Percentiles rank a stretch among this genome's conserved stretches.
Conservation (phyloP, 2,888 invertebrate genomes). For the Chalcosyrphus nemorum region DNA sequence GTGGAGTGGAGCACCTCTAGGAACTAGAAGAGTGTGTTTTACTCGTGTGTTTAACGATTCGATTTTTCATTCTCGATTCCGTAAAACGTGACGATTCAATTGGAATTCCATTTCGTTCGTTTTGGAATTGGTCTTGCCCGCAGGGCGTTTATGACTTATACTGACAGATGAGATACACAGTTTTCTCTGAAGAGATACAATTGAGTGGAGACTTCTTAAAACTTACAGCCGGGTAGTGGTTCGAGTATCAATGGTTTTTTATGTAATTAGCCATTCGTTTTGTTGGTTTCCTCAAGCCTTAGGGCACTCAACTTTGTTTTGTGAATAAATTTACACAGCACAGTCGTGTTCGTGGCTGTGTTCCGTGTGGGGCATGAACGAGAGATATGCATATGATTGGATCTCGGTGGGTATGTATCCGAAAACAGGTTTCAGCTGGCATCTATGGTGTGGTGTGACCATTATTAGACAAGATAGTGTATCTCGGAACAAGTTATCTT, state of each 20-base stretch:
- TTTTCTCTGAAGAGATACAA: slow-evolving; percentile 2
- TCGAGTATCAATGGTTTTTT: slow-evolving; percentile 16
- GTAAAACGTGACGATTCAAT: slow-evolving; percentile 58
- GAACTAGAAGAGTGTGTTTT: background rate
- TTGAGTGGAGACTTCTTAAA: slow-evolving; percentile 15
- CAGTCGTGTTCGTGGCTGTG: background rate
- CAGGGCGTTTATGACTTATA: slow-evolving; percentile 4
- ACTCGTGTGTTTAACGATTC: slow-evolving; percentile 10
- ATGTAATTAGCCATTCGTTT: slow-evolving; percentile 43
- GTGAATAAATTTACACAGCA: too few species aligned
- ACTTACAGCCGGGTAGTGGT: slow-evolving; percentile 28
- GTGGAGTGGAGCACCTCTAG: background rate
- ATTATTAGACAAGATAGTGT: slow-evolving; percentile 43
- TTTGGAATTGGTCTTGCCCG: slow-evolving; percentile 15
- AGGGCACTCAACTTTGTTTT: slow-evolving; percentile 51
- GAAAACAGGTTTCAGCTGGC: slow-evolving; percentile 48
- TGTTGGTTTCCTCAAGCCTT: slow-evolving; percentile 50
- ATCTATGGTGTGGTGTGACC: slow-evolving; percentile 26
- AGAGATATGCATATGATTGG: background rate
- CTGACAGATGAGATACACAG: slow-evolving; percentile 30
- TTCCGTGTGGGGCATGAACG: slow-evolving; percentile 27
- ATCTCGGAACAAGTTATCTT: slow-evolving; percentile 58
- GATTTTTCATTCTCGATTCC: slow-evolving; percentile 51
- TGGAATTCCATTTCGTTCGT: slow-evolving; percentile 47
- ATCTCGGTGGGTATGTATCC: background rate